Base-by-base conservation (phyloP, 2,797 vertebrate species). In the Sebastes variabilis region DNA sequence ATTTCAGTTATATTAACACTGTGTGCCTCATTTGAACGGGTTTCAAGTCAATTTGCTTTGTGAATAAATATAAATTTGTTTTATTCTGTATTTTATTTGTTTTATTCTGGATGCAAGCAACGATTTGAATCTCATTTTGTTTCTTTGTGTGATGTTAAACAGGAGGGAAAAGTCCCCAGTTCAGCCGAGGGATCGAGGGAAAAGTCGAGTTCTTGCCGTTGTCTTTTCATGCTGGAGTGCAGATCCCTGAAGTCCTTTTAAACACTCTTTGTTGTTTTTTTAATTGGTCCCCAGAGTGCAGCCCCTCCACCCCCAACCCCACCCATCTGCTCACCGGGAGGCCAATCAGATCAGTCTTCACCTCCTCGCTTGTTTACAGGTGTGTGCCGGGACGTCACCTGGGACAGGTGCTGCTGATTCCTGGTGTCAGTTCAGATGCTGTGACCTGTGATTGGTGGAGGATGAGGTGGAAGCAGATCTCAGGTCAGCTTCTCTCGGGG, bases 201-300 rank as follows among this genome's bases (percentile, higher is more conserved):
- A 36, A 68, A 54, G 4, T 61, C 5, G 10, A 62, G 1, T 8
- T 42, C n/a, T 11, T 30, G 22, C 16, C 27, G 20, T 16, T 58
- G 24, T 80, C 52, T 68, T 69, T 83, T 75, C 62, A 64, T 56
- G 73, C 49, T 34, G 8, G 4, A 20, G 9, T 13, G 56, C 55
- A 66, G 76, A 16, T 90, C 89, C 83, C 89, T 68, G 66, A 49
- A 32, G 87, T 74, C 64, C 34, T 74, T 80, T 89, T 74, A 85
- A 87, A 79, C 79, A 61, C 66, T 65, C 58, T 79, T 61, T 81
- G 73, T 24, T 46, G 14, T 32, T 62, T 77, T 75, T 89, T 77
- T 94, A 94, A 95, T 94, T 95, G 89, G 90, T 80, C 94, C 85
- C 82, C 8, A 1, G 81, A 78, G 84, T 58, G 60, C 30, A 24